phyloP scores from a whole-genome alignment of 2,797 vertebrate genomes.

The Acanthurus leucopareius region DNA sequence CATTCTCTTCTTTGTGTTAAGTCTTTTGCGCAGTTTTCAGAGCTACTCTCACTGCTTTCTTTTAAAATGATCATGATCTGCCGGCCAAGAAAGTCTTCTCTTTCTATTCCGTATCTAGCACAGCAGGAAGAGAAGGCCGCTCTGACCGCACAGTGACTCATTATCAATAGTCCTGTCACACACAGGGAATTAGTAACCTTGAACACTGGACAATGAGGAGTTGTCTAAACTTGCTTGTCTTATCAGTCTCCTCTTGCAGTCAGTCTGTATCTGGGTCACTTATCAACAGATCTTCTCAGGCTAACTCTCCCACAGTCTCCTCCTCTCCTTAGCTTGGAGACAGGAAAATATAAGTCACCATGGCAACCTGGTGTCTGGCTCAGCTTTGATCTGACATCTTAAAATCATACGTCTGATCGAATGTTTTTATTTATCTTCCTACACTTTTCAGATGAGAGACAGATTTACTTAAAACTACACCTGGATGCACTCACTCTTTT shows the following conservation, averaged over 20 bases:
- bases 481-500: conserved; percentile 31
- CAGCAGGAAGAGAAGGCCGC: conserved; percentile 56
- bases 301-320: conserved; percentile 69
- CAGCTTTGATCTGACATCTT: conserved; percentile 22
- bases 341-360: conserved; percentile 15
- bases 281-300: conserved; percentile 66
- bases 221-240: conserved; percentile 76
- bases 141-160: conserved; percentile 63
- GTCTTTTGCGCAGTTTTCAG: neutral
- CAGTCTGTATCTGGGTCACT: conserved; percentile 60
- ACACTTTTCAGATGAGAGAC: conserved; percentile 11
- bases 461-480: conserved; percentile 16
- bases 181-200: conserved; percentile 80
- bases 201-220: conserved; percentile 79
- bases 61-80: neutral
- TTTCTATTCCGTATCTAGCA: conserved; percentile 30
- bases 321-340: conserved; percentile 27
- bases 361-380: neutral
- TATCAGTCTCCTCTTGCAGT: conserved; percentile 71
- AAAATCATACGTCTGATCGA: conserved; percentile 15
- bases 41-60: conserved; percentile 6
- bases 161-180: conserved; percentile 78
- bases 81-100: conserved; percentile 5
- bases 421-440: conserved; percentile 12
- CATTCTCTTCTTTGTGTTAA: neutral